Conservation (phyloP, 37 sponge, comb jelly and placozoan genomes). For the Chondrosia reniformis region DNA sequence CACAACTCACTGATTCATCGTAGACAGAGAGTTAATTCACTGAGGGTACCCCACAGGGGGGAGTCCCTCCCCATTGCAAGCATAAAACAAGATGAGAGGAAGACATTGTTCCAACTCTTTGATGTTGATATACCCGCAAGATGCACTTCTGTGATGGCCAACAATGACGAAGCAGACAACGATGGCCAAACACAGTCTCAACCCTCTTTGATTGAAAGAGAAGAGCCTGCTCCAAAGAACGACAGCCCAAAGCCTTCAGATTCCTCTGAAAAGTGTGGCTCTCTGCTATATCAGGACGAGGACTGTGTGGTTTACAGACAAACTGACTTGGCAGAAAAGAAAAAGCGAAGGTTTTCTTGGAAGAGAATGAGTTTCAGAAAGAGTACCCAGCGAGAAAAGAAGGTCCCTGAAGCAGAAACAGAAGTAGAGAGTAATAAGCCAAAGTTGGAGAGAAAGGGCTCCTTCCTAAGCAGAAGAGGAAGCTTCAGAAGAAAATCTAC, state of each 20-base stretch:
- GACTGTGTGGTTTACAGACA: neutral
- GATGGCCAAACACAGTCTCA: too few species aligned
- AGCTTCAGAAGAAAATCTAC: neutral
- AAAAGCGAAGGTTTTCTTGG: slow-evolving; percentile 11
- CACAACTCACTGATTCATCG: neutral
- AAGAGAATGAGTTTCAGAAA: neutral
- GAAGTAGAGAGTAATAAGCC: neutral
- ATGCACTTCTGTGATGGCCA: neutral
- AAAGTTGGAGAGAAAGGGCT: neutral
- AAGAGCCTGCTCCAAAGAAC: neutral
- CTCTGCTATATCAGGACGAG: slow-evolving; percentile 7
- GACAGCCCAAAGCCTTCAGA: neutral
- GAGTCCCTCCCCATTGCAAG: neutral
- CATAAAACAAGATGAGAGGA: neutral
- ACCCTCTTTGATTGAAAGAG: neutral
- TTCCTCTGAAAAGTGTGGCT: neutral
- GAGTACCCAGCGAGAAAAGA: neutral
- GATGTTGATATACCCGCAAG: neutral
- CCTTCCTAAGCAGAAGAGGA: neutral
- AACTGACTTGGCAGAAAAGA: neutral
- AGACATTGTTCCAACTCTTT: slow-evolving; percentile 12
- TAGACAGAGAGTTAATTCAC: neutral
- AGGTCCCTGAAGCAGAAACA: neutral
- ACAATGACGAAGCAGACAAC: neutral
- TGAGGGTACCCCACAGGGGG: neutral